These are phyloP conservation scores for Hydrophis major DNA, from an alignment of 2,797 vertebrate species.

Conservation along the genomic window DNA sequence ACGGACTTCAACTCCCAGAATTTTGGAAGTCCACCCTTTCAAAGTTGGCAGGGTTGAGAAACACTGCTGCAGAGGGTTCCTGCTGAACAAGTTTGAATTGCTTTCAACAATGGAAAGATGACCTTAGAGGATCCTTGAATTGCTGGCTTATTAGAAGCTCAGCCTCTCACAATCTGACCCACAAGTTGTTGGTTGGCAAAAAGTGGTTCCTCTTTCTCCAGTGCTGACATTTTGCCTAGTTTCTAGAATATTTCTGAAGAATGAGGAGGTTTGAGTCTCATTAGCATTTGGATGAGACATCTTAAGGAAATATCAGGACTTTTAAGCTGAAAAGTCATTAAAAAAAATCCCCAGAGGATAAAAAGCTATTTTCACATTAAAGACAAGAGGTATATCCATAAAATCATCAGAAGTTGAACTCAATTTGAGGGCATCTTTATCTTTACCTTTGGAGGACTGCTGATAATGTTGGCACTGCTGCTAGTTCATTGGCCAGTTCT, in stretches of 20 bases:
- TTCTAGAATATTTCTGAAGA: neutral
- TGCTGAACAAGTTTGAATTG: neutral
- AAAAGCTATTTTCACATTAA: neutral
- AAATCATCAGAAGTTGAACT: neutral
- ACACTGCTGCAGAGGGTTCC: neutral
- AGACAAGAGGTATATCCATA: neutral
- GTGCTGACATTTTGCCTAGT: neutral
- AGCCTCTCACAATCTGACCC: neutral
- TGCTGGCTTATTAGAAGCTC: neutral
- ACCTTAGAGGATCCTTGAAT: neutral
- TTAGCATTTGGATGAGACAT: neutral
- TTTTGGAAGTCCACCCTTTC: neutral
- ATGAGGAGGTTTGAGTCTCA: neutral
- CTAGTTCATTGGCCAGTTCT: conserved; percentile 19
- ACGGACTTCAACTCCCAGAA: neutral
- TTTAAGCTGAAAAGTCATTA: neutral
- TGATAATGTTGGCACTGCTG: neutral
- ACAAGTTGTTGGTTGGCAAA: neutral
- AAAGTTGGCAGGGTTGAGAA: neutral
- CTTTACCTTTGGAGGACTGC: neutral
- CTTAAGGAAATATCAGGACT: neutral
- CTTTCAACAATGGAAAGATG: neutral
- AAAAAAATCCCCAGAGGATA: neutral
- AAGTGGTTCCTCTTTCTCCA: neutral
- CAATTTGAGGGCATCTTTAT: neutral